Percentiles rank a stretch among this genome's conserved stretches.
Evolutionary conservation across 2,113 vertebrate genomes (phyloP).

Genomic region (Paramisgurnus dabryanus): DNA sequence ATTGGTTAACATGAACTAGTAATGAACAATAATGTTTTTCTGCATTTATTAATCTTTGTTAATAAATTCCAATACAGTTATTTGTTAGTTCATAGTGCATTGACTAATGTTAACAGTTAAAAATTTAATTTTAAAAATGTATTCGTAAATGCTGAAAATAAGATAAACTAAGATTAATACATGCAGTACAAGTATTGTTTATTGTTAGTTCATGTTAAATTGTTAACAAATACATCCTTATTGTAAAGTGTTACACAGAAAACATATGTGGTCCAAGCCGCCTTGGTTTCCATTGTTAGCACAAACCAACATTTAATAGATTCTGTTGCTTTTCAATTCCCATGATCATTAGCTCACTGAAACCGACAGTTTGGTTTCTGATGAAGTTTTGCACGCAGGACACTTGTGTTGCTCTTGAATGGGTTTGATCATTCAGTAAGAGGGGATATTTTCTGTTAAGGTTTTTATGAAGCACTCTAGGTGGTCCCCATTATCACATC

Average conservation of each 20-base stretch:
- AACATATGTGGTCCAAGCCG: neutral
- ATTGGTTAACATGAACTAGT: too few species aligned
- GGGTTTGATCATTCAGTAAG: conserved; percentile 5
- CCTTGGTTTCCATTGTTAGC: neutral
- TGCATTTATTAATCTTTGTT: too few species aligned
- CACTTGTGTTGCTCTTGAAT: conserved; percentile 8
- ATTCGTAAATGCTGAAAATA: too few species aligned
- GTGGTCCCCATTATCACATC: conserved; percentile 28
- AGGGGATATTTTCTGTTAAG: neutral
- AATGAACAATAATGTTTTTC: too few species aligned
- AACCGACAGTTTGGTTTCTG: conserved; percentile 17
- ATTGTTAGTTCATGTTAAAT: too few species aligned
- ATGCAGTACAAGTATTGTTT: too few species aligned
- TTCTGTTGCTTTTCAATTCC: neutral
- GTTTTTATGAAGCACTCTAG: conserved; percentile 7
- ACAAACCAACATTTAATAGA: neutral
- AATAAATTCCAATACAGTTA: too few species aligned
- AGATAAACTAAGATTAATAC: too few species aligned
- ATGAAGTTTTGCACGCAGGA: conserved; percentile 18
- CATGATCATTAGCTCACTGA: neutral
- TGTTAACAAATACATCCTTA: neutral
- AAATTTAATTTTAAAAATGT: too few species aligned
- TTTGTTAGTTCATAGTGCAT: too few species aligned
- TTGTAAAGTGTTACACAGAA: too few species aligned
- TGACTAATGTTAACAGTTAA: too few species aligned